Base-by-base conservation (phyloP, 1,140 invertebrate species). In the Drosophila malerkotliana region DNA sequence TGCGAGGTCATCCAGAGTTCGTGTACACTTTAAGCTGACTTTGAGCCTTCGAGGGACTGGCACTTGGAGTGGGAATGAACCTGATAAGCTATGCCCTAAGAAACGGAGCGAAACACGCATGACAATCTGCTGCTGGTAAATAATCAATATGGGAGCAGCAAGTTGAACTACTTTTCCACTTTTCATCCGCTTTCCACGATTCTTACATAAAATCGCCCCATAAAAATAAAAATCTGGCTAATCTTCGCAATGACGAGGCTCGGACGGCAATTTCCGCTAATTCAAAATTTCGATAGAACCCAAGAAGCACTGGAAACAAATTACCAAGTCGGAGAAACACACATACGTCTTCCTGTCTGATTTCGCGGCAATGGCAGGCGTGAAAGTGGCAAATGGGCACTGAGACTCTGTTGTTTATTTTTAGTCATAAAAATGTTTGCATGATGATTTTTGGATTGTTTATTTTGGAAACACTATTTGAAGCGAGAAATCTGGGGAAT, bases 231-330 rank as follows among this genome's bases (percentile, higher is more conserved):
- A 83, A 77, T 83, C 66, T 79, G 72, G 75, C 72, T 87, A 87
- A 88, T 88, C 75, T 87, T 83, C 72, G 76, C 48, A 79, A 88
- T 83, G 83, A 88, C 78, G 82, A 64, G 81, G 62, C 63, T 62
- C 51, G 82, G 87, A 81, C 87, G 73, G 54, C 60, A 60, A 78
- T 85, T 87, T 85, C 82, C 81, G 82, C 14, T 14, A 44, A 18
- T 18, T 12, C 34, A 15, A 44, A 44, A 44, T 53, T 9, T 28
- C 30, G 48, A 77, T 80, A 62, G 83, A 83, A 79, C 52, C 56
- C 48, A 82, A 73, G 82, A 77, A 79, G 72, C 63, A 84, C 53
- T 44, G 12, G 45, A 79, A 83, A 88, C 79, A 87, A 88, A 79
- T 87, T 82, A 72, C 59, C 45, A 68, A 62, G 44, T 41, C 32